Base-by-base conservation (phyloP, 1,140 invertebrate species). In the Paraescarpia echinospica region DNA sequence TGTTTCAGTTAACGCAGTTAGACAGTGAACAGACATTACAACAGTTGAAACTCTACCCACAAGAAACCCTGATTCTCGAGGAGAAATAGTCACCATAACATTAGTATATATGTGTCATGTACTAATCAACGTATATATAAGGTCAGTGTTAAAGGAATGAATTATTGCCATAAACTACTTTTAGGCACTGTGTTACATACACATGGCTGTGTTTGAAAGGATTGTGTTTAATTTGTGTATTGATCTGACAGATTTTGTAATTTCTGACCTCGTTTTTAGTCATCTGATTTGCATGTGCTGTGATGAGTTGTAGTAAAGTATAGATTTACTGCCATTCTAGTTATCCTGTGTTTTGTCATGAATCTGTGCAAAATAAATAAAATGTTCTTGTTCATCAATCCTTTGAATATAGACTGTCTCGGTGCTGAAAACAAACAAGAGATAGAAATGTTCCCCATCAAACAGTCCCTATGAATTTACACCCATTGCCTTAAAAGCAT, bases 41-140 rank as follows among this genome's bases (percentile, higher is more conserved):
- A 96, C 97, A 98, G 94, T 96, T 98, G 93, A 98, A 98, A 96
- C 97, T 99, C 92, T 98, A 97, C 96, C 97, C 98, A 92, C 98
- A 99, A 97, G 98, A 99, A 97, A 99, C 98, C 93, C 97, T 99
- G 93, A 98, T 98, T 96, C 96, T 99, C 94, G 98, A 99, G 96
- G 98, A 98, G 92, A 93, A 93, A 33, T 93, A 59, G n/a, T 31
- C 59, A 77, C 27, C 18, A 27, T 77, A 77, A 77, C 59, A 77
- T 51, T 59, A 35, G 34, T 51, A n/a, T 51, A 14, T 92, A n/a
- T 77, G n/a, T 22, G 5, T 51, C 35, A 92, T 90, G 31, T 33
- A 14, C 4, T 90, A 41, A 35, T 90, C 90, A 77, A 33, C 35
- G 5, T 90, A 90, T 35, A 90, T 34, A 90, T 34, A 90, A 35